Conservation (phyloP, 1,140 invertebrate species). For the Drosophila ficusphila region DNA sequence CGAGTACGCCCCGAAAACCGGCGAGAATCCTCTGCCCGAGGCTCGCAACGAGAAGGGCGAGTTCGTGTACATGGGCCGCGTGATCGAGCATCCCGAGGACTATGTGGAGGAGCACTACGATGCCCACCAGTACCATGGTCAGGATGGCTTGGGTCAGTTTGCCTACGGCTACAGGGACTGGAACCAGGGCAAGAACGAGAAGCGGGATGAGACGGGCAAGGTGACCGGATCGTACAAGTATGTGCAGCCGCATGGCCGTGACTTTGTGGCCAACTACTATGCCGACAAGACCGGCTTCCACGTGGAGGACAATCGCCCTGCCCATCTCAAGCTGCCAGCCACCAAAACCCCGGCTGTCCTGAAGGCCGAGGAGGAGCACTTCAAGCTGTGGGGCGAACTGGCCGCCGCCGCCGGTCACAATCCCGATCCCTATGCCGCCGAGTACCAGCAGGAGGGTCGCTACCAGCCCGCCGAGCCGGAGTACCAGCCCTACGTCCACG, state of each 20-base stretch:
- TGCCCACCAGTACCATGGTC: constrained; percentile 88
- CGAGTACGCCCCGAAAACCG: constrained; percentile 85
- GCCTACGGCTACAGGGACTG: constrained; percentile 88
- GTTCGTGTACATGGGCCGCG: constrained; percentile 86
- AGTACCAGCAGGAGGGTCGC: constrained; percentile 73
- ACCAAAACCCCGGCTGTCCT: constrained; percentile 87
- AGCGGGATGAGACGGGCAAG: constrained; percentile 73
- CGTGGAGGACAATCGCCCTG: constrained; percentile 88
- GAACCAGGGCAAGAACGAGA: constrained; percentile 87
- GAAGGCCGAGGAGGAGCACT: constrained; percentile 87
- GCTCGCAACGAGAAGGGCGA: constrained; percentile 85
- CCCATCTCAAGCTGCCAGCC: constrained; percentile 86
- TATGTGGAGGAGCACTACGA: constrained; percentile 88
- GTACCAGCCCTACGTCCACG: constrained; percentile 70
- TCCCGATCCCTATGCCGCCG: constrained; percentile 84
- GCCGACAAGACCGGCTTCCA: constrained; percentile 88
- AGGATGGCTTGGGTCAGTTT: constrained; percentile 87
- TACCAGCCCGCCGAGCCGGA: constrained; percentile 64
- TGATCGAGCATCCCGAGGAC: constrained; percentile 87
- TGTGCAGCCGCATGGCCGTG: constrained; percentile 79
- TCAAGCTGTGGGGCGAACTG: constrained; percentile 87
- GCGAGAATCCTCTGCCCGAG: constrained; percentile 84
- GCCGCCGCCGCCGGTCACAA: constrained; percentile 85
- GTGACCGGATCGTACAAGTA: constrained; percentile 83
- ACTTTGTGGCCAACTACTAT: constrained; percentile 86